Evolutionary conservation across 1,140 invertebrate genomes (phyloP).

Genomic region (Copidosoma floridanum): DNA sequence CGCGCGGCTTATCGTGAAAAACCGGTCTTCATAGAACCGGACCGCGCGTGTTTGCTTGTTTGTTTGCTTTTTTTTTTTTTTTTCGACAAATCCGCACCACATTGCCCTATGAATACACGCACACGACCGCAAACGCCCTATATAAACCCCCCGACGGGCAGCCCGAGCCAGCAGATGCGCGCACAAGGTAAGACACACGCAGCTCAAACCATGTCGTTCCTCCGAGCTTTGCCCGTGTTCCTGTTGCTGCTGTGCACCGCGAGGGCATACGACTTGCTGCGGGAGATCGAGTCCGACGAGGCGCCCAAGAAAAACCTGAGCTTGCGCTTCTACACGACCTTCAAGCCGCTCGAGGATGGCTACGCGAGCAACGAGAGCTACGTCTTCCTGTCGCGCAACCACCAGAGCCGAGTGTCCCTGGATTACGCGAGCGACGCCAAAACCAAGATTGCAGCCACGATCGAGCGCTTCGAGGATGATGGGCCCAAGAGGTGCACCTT

Average conservation of each 20-base stretch:
- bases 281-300: neutral
- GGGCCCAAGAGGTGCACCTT: neutral
- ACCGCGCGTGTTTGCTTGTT: too few species aligned
- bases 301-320: too few species aligned
- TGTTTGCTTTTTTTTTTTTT: too few species aligned
- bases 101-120: too few species aligned
- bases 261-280: neutral
- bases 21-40: too few species aligned
- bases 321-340: neutral
- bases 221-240: neutral
- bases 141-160: too few species aligned
- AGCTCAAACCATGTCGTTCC: neutral
- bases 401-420: neutral
- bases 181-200: too few species aligned
- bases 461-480: neutral
- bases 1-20: too few species aligned
- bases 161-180: too few species aligned
- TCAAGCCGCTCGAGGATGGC: neutral
- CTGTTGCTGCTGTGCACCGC: neutral
- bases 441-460: neutral
- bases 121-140: too few species aligned
- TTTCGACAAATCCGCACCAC: too few species aligned
- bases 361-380: neutral
- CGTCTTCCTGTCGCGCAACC: neutral
- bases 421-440: neutral